Base-by-base conservation (phyloP, 2,888 invertebrate genomes). In the Drosophila testacea region DNA sequence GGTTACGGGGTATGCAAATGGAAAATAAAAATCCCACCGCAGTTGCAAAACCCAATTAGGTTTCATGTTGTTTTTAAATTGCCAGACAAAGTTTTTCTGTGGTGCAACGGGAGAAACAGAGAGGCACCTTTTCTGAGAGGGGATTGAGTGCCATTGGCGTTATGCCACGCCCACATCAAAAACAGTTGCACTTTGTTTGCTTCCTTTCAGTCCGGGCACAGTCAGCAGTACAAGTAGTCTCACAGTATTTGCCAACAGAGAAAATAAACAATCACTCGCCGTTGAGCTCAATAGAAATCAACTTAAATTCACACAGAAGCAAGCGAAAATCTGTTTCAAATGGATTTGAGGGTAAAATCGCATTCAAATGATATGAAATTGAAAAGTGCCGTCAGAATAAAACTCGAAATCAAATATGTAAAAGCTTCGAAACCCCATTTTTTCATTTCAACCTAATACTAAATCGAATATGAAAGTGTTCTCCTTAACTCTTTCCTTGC, bases 11-110 rank as follows among this genome's bases (percentile, higher is more conserved):
- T 55, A 55, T 55, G 4, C 38, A 36, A 56, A 30, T 56, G 46
- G 56, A 56, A 46, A 46, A 56, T 34, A 65, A 27, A 52, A 48
- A 60, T 22, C 36, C 7, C 1, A 28, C 52, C 56, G 32, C 64
- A 57, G 52, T 41, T 57, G 11, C 55, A 64, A 77, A 75, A 74
- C 51, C 57, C 79, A 75, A 79, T 79, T 79, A 71, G 62, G 59
- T 54, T 71, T 59, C 63, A 62, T 62, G 48, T 62, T 70, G 42
- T 61, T 67, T 61, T 67, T 48, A 46, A 70, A 79, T 57, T 74
- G 66, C 50, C 70, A n/a, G 48, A 61, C 57, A 74, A 79, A 59
- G 70, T 67, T 79, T 66, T 42, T 44, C 6, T 16, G n/a, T 42
- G 36, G 28, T 62, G 65, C 61, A 57, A 7, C 34, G 13, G 13